Percentiles rank a stretch among this genome's conserved stretches.
Conservation (phyloP, 37 sponge, comb jelly and placozoan species). For the Diacarnus erythraeanus region DNA sequence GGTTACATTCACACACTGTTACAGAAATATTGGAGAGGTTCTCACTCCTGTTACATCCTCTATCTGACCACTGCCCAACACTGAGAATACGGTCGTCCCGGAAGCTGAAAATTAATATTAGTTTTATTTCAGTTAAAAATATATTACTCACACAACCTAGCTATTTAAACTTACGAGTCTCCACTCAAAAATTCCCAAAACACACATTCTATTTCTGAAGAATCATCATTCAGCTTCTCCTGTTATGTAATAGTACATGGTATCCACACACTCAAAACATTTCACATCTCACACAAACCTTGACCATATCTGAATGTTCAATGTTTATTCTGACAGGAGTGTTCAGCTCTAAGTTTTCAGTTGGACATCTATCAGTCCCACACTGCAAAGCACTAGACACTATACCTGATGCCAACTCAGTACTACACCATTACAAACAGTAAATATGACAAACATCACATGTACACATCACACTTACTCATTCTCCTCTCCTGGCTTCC, state of each 20-base stretch:
- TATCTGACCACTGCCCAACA: too few species aligned
- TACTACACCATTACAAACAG: too few species aligned
- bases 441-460: too few species aligned
- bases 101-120: neutral
- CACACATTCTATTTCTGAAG: neutral
- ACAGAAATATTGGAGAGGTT: too few species aligned
- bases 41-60: too few species aligned
- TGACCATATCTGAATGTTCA: neutral
- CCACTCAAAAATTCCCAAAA: neutral
- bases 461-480: too few species aligned
- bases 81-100: neutral
- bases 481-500: too few species aligned
- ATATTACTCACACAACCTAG: too few species aligned
- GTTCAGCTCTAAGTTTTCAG: neutral
- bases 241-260: neutral
- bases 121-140: neutral
- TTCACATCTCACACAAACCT: neutral
- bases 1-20: too few species aligned
- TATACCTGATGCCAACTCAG: neutral
- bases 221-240: neutral
- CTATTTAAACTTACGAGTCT: neutral
- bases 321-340: neutral
- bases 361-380: neutral
- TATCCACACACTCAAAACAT: neutral
- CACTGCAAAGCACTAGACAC: neutral